Conservation (phyloP, 2,113 vertebrate species). For the Progne subis region DNA sequence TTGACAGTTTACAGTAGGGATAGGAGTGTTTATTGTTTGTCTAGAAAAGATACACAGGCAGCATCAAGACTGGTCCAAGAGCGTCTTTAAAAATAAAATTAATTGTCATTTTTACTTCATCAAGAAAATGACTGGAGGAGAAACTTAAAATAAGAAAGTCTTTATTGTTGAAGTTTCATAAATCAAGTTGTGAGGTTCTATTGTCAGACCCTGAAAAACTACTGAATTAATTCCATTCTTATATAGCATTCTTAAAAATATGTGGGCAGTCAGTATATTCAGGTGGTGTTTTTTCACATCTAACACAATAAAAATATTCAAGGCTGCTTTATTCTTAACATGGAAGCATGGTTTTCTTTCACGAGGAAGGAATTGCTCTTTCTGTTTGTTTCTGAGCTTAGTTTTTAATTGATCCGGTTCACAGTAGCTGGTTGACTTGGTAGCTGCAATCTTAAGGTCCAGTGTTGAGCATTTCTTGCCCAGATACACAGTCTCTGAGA, state of each 20-base stretch:
- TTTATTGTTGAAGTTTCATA: not conserved
- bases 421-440: not conserved
- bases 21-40: not conserved
- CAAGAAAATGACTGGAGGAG: not conserved
- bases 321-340: not conserved
- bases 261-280: not conserved
- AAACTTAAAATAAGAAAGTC: not conserved
- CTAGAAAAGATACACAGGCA: not conserved
- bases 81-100: not conserved
- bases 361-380: not conserved
- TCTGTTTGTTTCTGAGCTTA: not conserved
- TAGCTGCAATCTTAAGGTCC: not conserved
- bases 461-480: not conserved
- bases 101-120: not conserved
- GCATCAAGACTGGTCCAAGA: not conserved
- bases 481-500: fast-evolving
- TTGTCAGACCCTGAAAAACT: not conserved
- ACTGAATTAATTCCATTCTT: not conserved
- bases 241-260: not conserved
- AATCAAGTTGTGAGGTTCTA: not conserved
- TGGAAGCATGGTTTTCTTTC: not conserved
- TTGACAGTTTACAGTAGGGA: not conserved
- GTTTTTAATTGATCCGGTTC: not conserved
- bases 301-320: not conserved
- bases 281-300: not conserved